Base-by-base conservation (phyloP, 2,888 invertebrate species). In the Caenorhabditis imperialis region DNA sequence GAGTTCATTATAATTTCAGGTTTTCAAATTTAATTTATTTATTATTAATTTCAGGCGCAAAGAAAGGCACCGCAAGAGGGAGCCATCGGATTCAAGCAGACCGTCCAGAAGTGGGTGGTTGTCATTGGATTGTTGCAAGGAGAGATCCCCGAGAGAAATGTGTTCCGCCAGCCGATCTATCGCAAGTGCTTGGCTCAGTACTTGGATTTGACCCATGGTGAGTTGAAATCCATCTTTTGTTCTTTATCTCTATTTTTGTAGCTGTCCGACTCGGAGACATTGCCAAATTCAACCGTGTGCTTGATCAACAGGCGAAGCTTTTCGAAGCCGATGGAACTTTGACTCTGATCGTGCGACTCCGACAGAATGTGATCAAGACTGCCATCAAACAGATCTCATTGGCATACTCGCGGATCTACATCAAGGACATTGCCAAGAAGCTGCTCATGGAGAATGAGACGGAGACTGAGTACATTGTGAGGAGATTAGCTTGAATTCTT, bases 301-400 rank as follows among this genome's bases (percentile, higher is more conserved):
- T 98, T 60, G 93, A 94, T 83, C 93, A 94, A 87, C 95, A 93
- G 90, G 94, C 94, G 1, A 45, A 67, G 5, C 33, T 47, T 88
- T 99, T 99, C 89, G 93, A 95, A 79, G 91, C 91, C 81, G 98
- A 99, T 89, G 94, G 96, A 88, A 99, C 99, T 0, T 96, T 95
- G 85, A 96, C 97, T 23, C 90, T 99, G 72, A 98, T 99, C 86
- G 91, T 98, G 48, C 93, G 99, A 75, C 91, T 99, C 61, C 92
- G 97, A 60, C 99, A 99, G 89, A 99, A 99, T 90, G 99, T 99
- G 1, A 98, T 99, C 86, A 98, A 98, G 90, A 98, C 99, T 12
- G 88, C 88, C 12, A 83, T 88, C 53, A 81, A 78, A 33, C 82
- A 81, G 72, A 98, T 99, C 89, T 96, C 96, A 1, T 89, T 95